Percentiles rank a stretch among this genome's conserved stretches.
Conservation (phyloP, 2,113 vertebrate species). For the Mesocricetus auratus region DNA sequence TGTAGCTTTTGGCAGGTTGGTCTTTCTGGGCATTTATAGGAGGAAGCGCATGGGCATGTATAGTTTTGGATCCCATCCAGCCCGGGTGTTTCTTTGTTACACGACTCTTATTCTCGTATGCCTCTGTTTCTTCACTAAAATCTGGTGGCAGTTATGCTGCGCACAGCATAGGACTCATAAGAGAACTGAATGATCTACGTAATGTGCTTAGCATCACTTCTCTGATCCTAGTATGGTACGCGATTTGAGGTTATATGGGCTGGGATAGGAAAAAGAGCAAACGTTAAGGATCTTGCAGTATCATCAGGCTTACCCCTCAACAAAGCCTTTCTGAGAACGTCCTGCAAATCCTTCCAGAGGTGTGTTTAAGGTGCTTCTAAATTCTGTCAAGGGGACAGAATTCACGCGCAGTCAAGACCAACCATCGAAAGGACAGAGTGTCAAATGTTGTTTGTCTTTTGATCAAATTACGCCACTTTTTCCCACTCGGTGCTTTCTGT, state of each 20-base stretch:
- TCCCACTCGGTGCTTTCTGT: neutral
- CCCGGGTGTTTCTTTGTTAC: neutral
- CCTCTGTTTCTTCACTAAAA: slow-evolving; percentile 27
- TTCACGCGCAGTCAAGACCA: neutral
- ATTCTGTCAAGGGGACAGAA: neutral
- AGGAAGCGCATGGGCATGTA: neutral
- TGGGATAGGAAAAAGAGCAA: neutral
- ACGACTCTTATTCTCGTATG: neutral
- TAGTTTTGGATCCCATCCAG: neutral
- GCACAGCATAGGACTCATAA: neutral
- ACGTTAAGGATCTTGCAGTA: slow-evolving; percentile 21
- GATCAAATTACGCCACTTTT: neutral
- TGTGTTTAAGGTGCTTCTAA: neutral
- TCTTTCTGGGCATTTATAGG: neutral
- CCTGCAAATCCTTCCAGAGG: neutral
- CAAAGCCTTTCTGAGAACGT: neutral
- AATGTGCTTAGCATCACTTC: neutral
- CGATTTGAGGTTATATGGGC: neutral
- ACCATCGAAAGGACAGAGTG: neutral
- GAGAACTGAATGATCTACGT: neutral
- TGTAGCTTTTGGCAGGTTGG: neutral
- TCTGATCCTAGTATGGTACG: neutral
- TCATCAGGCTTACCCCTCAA: neutral
- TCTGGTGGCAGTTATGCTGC: neutral
- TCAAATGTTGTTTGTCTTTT: neutral